phyloP scores from a whole-genome alignment of 2,888 invertebrate genomes.

The Ceriagrion tenellum region DNA sequence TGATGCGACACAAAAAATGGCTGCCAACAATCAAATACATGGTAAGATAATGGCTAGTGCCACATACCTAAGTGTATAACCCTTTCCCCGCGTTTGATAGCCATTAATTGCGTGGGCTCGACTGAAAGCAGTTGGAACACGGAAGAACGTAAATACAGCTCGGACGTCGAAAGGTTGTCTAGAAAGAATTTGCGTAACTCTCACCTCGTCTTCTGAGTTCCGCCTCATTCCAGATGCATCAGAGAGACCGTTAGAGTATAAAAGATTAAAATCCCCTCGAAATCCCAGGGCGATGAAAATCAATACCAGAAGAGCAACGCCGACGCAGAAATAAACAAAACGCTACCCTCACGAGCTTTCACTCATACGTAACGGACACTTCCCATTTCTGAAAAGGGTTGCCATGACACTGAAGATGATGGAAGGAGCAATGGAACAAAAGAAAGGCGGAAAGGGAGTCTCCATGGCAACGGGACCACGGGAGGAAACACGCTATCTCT shows the following conservation, averaged over 20 bases:
- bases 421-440: not conserved
- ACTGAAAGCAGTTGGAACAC: not conserved
- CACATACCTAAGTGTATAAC: not conserved
- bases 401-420: not conserved
- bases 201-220: not conserved
- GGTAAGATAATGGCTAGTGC: not conserved
- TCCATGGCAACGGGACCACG: not conserved
- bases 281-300: not conserved
- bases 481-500: not conserved
- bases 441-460: constrained; percentile 4
- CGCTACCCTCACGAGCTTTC: not conserved
- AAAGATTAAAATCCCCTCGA: not conserved
- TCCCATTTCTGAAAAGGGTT: not conserved
- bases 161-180: not conserved
- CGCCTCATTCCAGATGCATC: not conserved
- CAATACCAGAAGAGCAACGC: not conserved
- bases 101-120: not conserved
- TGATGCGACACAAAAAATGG: not conserved
- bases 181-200: not conserved
- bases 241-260: not conserved
- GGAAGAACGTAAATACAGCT: too few species aligned
- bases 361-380: not conserved
- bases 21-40: not conserved
- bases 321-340: not conserved
- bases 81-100: not conserved